These are phyloP conservation scores for Lindbergichthys nudifrons DNA, from an alignment of 2,797 vertebrate species.

Conservation along the genomic window DNA sequence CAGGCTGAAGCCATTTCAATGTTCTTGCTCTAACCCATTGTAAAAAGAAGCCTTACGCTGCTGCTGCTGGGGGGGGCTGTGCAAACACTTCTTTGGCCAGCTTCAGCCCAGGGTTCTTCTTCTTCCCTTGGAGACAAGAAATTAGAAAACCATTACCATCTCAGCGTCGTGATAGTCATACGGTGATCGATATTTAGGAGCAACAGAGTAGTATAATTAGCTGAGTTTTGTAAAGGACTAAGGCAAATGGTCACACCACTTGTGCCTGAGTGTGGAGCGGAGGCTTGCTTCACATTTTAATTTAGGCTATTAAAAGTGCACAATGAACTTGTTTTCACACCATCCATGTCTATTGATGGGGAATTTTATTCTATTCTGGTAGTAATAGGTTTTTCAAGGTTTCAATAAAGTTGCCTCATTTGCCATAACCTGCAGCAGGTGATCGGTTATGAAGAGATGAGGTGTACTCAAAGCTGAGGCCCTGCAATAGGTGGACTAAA, in stretches of 20 bases:
- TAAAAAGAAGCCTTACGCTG: slow-evolving; percentile 86
- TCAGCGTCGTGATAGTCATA: not conserved
- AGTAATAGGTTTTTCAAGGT: slow-evolving; percentile 23
- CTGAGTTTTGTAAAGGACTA: not conserved
- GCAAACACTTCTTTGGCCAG: slow-evolving; percentile 93
- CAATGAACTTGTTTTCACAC: slow-evolving; percentile 9
- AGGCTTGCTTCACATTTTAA: not conserved
- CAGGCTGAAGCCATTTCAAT: not conserved
- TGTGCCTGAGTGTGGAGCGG: slow-evolving; percentile 1
- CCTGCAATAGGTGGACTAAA: slow-evolving; percentile 50
- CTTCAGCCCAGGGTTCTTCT: slow-evolving; percentile 92
- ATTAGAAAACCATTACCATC: slow-evolving; percentile 26
- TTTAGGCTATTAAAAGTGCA: slow-evolving; percentile 1
- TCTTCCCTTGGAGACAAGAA: slow-evolving; percentile 85
- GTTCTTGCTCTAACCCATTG: not conserved
- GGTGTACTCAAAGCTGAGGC: slow-evolving; percentile 52
- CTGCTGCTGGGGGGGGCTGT: slow-evolving; percentile 86
- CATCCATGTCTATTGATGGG: not conserved
- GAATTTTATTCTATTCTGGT: slow-evolving; percentile 9
- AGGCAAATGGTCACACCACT: slow-evolving; percentile 8
- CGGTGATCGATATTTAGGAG: slow-evolving; percentile 15
- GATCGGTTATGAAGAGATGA: slow-evolving; percentile 64
- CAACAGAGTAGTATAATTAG: slow-evolving; percentile 1
- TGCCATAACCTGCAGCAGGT: slow-evolving; percentile 37
- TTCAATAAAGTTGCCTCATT: slow-evolving; percentile 30